These are phyloP conservation scores for Listrodromus nycthemerus DNA, from an alignment of 2,888 invertebrate species.

Conservation along the genomic window DNA sequence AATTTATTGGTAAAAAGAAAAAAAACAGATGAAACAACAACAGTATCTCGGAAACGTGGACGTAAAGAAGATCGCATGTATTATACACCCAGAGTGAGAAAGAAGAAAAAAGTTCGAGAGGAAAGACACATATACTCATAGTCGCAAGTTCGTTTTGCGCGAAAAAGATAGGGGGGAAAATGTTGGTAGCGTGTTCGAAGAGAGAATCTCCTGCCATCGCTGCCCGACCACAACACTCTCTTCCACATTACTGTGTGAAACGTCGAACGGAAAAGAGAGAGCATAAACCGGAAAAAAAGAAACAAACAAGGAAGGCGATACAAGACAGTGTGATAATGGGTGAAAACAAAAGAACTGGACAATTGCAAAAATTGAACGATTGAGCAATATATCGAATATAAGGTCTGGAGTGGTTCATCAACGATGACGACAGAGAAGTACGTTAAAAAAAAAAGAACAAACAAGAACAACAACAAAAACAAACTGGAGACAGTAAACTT, in stretches of 20 bases:
- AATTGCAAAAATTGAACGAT: conserved; percentile 31
- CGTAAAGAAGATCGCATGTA: conserved; percentile 53
- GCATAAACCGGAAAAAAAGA: conserved; percentile 56
- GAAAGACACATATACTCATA: conserved; percentile 50
- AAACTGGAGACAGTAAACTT: conserved; percentile 79
- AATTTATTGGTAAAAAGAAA: conserved; percentile 79
- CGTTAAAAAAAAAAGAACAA: conserved; percentile 64
- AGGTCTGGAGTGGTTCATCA: conserved; percentile 31
- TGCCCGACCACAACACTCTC: background rate
- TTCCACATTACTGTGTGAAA: background rate
- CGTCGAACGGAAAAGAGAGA: conserved; percentile 53
- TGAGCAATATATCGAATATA: conserved; percentile 10
- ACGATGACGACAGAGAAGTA: conserved; percentile 52
- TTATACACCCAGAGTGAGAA: conserved; percentile 30
- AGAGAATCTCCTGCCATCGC: conserved; percentile 3
- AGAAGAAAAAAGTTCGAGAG: conserved; percentile 36
- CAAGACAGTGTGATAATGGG: conserved; percentile 67
- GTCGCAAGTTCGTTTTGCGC: conserved; percentile 46
- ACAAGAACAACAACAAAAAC: conserved; percentile 59
- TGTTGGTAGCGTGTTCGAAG: conserved; percentile 44
- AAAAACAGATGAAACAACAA: conserved; percentile 29
- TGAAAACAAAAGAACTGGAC: conserved; percentile 22
- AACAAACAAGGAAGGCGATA: conserved; percentile 68
- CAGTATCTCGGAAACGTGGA: conserved; percentile 71
- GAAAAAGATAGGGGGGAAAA: conserved; percentile 25